Percentiles rank a stretch among this genome's conserved stretches.
These are phyloP conservation scores for Pyrrhia umbra DNA, from an alignment of 2,888 invertebrate species.

Conservation along the genomic window DNA sequence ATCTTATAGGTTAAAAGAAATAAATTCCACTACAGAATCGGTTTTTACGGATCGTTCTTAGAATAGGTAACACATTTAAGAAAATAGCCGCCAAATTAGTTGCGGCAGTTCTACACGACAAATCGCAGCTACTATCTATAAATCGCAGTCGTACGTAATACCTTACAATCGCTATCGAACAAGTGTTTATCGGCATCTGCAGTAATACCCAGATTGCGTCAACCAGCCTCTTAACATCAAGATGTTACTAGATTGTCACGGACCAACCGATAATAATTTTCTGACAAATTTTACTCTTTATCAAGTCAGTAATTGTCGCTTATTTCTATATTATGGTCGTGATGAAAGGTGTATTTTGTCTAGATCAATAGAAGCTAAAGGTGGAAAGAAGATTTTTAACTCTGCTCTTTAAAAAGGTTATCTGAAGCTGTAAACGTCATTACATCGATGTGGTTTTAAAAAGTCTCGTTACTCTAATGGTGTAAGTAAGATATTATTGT, in stretches of 20 bases:
- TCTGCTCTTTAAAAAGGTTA: not conserved
- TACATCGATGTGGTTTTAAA: not conserved
- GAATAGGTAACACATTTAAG: not conserved
- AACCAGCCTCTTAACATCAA: conserved; percentile 63
- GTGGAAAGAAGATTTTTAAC: not conserved
- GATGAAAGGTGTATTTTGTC: conserved; percentile 34
- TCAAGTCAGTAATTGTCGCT: conserved; percentile 43
- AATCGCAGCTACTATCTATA: not conserved
- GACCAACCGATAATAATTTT: conserved; percentile 61
- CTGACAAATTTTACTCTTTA: conserved; percentile 17
- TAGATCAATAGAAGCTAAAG: not conserved
- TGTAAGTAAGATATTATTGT: conserved; percentile 11
- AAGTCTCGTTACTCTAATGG: not conserved
- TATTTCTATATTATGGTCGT: conserved; percentile 31
- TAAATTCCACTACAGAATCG: no score
- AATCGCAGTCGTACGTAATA: conserved; percentile 18
- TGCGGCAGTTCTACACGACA: not conserved
- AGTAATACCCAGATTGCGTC: conserved; percentile 62
- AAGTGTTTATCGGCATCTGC: conserved; percentile 65
- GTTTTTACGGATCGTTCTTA: not conserved
- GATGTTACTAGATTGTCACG: conserved; percentile 71
- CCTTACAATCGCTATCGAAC: conserved; percentile 37
- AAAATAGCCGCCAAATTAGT: not conserved
- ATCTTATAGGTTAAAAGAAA: not conserved
- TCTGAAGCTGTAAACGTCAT: not conserved